Conservation (phyloP, 30 jellyfish, hydroid and myxozoan species). For the Chrysaora quinquecirrha region DNA sequence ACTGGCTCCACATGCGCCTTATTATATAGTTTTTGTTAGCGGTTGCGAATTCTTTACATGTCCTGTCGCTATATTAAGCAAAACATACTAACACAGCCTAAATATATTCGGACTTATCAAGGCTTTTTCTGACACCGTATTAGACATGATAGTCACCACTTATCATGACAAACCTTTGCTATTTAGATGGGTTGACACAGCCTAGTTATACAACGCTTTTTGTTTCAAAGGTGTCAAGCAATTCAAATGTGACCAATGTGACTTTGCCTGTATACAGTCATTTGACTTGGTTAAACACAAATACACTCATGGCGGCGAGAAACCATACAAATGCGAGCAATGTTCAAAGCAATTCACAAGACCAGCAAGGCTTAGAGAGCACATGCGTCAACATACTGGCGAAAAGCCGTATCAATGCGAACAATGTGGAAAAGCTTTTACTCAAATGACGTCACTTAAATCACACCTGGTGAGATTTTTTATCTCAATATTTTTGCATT, state of each 20-base stretch:
- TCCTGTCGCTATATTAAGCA: no score
- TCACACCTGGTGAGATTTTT: conserved; percentile 81
- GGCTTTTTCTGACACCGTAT: no score
- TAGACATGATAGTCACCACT: no score
- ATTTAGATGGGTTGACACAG: no score
- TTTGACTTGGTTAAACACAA: conserved; percentile 95
- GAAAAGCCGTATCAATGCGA: conserved; percentile 91
- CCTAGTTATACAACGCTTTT: no score
- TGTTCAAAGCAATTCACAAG: conserved; percentile 92
- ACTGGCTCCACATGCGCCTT: no score
- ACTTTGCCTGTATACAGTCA: conserved; percentile 95
- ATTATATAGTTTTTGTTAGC: no score
- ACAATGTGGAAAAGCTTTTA: conserved; percentile 87
- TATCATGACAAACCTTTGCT: no score
- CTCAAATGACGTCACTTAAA: conserved; percentile 82
- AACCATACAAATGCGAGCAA: conserved; percentile 91
- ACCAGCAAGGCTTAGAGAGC: conserved; percentile 95
- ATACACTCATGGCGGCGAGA: conserved; percentile 95
- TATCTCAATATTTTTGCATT: neutral
- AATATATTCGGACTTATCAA: no score
- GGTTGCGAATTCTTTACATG: no score
- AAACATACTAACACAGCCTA: no score
- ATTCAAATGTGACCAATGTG: conserved; percentile 97
- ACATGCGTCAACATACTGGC: conserved; percentile 91
- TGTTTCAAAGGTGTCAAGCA: conserved; percentile 85